Evolutionary conservation across 1,140 invertebrate genomes (phyloP).

Genomic region (Whitmania pigra): DNA sequence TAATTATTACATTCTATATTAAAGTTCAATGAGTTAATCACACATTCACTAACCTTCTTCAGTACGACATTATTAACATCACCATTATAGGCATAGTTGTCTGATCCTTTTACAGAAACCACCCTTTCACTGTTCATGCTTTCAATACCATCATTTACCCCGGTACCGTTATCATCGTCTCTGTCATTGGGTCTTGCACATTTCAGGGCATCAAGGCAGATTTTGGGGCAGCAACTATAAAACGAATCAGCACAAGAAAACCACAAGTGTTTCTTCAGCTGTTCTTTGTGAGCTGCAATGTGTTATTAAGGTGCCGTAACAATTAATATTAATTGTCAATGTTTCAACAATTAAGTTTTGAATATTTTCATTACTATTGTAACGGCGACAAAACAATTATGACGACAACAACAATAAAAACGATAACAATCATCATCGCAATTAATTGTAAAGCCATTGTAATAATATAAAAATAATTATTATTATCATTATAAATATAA

Average conservation of each 20-base stretch:
- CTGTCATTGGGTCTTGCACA: neutral
- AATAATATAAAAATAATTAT: no score
- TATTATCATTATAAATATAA: no score
- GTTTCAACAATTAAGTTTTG: neutral
- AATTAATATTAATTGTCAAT: neutral
- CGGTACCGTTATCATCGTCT: neutral
- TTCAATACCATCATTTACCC: neutral
- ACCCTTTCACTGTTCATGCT: neutral
- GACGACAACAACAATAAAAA: neutral
- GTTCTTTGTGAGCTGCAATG: neutral
- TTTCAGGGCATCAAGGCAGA: no score
- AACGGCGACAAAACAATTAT: no score
- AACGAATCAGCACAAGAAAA: neutral
- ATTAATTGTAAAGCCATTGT: no score
- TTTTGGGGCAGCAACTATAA: neutral
- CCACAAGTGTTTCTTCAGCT: neutral
- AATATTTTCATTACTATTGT: neutral
- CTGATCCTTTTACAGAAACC: neutral
- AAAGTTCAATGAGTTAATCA: no score
- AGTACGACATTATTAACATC: neutral
- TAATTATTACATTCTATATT: no score
- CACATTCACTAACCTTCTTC: neutral
- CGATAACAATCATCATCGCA: neutral
- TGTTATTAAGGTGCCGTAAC: no score
- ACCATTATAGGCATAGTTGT: neutral